These are phyloP conservation scores for Mesocricetus auratus DNA, from an alignment of 2,113 vertebrate species.

Conservation along the genomic window DNA sequence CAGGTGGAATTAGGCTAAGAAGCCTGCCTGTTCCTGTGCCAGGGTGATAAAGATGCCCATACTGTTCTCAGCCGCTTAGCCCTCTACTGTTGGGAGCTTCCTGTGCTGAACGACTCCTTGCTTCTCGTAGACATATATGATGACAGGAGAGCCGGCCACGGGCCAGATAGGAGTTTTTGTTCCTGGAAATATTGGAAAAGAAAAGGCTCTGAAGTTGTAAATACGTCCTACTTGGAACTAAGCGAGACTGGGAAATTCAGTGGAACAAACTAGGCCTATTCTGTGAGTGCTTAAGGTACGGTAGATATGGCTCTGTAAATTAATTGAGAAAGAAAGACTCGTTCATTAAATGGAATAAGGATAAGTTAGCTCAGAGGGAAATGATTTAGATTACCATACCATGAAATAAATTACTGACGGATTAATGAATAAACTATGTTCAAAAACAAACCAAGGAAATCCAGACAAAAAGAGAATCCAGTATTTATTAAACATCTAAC, in stretches of 20 bases:
- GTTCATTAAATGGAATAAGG: slow-evolving; percentile 16
- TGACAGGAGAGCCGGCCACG: neutral
- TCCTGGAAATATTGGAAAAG: slow-evolving; percentile 6
- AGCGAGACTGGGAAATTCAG: neutral
- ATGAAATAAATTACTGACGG: slow-evolving; percentile 14
- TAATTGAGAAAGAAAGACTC: slow-evolving; percentile 13
- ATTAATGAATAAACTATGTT: slow-evolving; percentile 40
- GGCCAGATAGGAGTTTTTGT: neutral
- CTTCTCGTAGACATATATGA: neutral
- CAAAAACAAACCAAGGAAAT: slow-evolving; percentile 31
- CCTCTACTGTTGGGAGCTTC: neutral
- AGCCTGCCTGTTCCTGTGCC: neutral
- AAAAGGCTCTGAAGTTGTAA: neutral
- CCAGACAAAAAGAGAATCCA: neutral
- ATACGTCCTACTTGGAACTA: neutral
- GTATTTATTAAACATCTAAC: slow-evolving; percentile 3
- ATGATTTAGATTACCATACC: slow-evolving; percentile 8
- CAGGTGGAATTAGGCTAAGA: neutral
- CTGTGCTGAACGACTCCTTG: neutral
- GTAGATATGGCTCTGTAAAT: neutral
- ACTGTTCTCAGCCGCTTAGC: neutral
- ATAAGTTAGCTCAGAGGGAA: neutral
- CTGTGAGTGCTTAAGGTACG: neutral
- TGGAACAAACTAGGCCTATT: neutral
- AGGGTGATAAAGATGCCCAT: neutral